Base-by-base conservation (phyloP, 2,888 invertebrate species). In the Eupeodes latifasciatus region DNA sequence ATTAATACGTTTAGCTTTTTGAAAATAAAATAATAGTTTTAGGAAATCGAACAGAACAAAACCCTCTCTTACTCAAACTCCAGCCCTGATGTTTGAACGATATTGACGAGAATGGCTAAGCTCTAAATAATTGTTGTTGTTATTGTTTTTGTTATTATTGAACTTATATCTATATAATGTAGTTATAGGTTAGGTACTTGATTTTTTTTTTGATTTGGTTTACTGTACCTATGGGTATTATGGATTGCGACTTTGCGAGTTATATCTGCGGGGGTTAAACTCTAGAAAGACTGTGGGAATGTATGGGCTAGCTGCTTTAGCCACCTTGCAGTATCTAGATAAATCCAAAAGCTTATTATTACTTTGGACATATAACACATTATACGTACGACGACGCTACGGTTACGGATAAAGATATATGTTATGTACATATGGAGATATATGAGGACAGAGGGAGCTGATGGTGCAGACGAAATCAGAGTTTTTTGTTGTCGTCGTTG, bases 251-350 rank as follows among this genome's bases (percentile, higher is more conserved):
- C 27, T 59, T 72, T 59, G 49, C 69, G 74, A 44, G 66, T 49
- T 53, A 14, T 53, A 53, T 69, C 61, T 69, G 84, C 71, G 88
- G 84, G 88, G 88, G 85, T 77, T 85, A 81, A 78, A 75, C 85
- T 76, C 85, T 67, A 71, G 80, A 75, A 85, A 81, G 88, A 87
- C 83, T 87, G 79, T 81, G 78, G 64, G 83, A 81, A 81, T 81
- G 79, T 81, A 86, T 78, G 67, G 47, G 51, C 47, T 14, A 47
- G 80, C 64, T 44, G 80, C 64, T 19, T 44, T 64, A 83, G 55
- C 87, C 83, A 87, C 87, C 87, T 87, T 87, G 84, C 87, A 72
- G 11, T 83, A 86, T 76, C 79, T 76, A 84, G 76, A 62, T 74
- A 79, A 78, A 55, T 74, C 49, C 74, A 74, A 64, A 27, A 78